phyloP scores from a whole-genome alignment of 2,113 vertebrate genomes.

The Brachionichthys hirsutus region DNA sequence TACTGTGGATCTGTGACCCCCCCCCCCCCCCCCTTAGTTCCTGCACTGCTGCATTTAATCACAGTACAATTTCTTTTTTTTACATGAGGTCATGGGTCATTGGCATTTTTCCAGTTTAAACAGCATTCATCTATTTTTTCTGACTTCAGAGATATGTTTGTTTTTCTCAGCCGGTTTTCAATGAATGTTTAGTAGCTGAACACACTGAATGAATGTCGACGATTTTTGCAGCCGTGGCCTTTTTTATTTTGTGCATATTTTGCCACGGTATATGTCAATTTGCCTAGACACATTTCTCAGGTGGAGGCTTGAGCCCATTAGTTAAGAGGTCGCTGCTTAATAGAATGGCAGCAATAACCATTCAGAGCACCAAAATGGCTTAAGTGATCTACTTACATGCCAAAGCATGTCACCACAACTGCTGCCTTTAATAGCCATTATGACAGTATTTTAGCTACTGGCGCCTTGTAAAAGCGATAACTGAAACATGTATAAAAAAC shows the following conservation, averaged over 20 bases:
- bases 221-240: background rate
- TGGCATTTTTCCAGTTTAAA: constrained; percentile 23
- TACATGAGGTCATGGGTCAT: constrained; percentile 24
- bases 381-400: constrained; percentile 70
- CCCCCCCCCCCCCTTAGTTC: background rate
- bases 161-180: constrained; percentile 18
- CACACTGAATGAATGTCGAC: background rate
- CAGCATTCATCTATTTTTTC: constrained; percentile 22
- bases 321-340: constrained; percentile 51
- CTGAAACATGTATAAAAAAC: constrained; percentile 53
- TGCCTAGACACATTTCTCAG: constrained; percentile 28
- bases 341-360: constrained; percentile 57
- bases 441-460: constrained; percentile 40
- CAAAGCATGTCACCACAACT: constrained; percentile 46
- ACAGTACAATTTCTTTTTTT: constrained; percentile 10
- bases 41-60: constrained; percentile 14
- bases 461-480: constrained; percentile 47
- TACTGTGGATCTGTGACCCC: constrained; percentile 37
- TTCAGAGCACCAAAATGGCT: constrained; percentile 57
- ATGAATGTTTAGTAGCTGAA: background rate
- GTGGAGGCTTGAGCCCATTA: constrained; percentile 35
- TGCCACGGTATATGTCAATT: constrained; percentile 30
- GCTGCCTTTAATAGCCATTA: constrained; percentile 47
- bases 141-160: constrained; percentile 16
- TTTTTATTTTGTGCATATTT: constrained; percentile 9